These are phyloP conservation scores for Camelus bactrianus DNA, from an alignment of 2,113 vertebrate species.

Conservation along the genomic window DNA sequence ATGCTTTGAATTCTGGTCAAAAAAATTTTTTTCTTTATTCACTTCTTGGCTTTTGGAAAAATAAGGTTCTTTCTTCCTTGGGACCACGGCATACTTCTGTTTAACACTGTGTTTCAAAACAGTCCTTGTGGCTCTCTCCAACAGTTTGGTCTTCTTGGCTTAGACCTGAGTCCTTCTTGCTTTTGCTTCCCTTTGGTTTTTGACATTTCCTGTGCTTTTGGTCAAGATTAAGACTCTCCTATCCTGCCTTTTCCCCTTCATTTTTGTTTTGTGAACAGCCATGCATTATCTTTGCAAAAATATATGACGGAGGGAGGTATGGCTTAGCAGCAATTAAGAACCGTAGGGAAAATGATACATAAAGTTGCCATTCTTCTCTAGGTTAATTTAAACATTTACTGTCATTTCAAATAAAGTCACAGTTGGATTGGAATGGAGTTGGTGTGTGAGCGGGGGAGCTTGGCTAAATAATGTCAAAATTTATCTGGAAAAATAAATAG, in stretches of 20 bases:
- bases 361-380: conserved; percentile 52
- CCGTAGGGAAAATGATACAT: background rate
- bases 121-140: background rate
- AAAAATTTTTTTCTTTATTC: conserved; percentile 13
- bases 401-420: conserved; percentile 28
- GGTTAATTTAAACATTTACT: conserved; percentile 43
- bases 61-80: background rate
- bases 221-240: conserved; percentile 4
- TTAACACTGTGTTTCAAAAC: background rate
- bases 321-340: background rate
- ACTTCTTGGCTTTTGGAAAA: conserved; percentile 36
- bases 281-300: conserved; percentile 3
- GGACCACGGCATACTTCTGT: background rate
- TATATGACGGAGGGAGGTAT: background rate
- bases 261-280: conserved; percentile 48
- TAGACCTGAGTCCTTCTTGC: background rate
- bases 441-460: background rate
- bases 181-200: conserved; percentile 32
- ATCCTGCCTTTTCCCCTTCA: background rate
- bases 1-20: background rate
- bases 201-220: conserved; percentile 26
- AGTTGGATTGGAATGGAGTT: background rate
- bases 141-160: background rate
- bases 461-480: background rate
- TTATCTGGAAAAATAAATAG: conserved; percentile 39